A percentile compares a stretch with the other conserved stretches of the same genome.
Conservation (phyloP, 1,140 invertebrate genomes). For the Choristoneura fumiferana region DNA sequence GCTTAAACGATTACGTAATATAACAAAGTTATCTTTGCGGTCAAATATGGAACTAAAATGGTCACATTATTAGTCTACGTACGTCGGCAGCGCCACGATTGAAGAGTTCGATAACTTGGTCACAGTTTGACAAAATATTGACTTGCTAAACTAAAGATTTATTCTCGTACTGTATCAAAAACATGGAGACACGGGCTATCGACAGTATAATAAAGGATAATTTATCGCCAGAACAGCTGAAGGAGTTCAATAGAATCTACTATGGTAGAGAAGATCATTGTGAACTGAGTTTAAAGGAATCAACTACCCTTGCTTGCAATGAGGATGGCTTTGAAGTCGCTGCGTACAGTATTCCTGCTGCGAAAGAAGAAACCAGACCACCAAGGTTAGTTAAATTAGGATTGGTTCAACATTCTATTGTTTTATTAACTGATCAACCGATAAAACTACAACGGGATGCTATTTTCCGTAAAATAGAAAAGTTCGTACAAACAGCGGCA, state of each 20-base stretch:
- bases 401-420: conserved; percentile 94
- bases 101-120: neutral
- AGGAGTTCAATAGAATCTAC: conserved; percentile 86
- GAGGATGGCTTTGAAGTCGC: conserved; percentile 86
- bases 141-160: conserved; percentile 18
- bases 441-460: conserved; percentile 89
- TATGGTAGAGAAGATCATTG: conserved; percentile 81
- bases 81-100: neutral
- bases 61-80: neutral
- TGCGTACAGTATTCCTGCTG: conserved; percentile 83
- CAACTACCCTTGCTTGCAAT: conserved; percentile 35
- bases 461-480: conserved; percentile 87
- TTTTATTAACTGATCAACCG: conserved; percentile 85
- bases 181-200: conserved; percentile 38
- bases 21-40: conserved; percentile 1
- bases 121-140: neutral
- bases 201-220: conserved; percentile 58
- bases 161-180: conserved; percentile 21
- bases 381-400: conserved; percentile 88
- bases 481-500: conserved; percentile 90
- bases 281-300: conserved; percentile 46
- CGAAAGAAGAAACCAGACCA: conserved; percentile 82
- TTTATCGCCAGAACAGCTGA: conserved; percentile 80
- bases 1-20: neutral
- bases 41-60: conserved; percentile 1